A percentile compares a stretch with the other conserved stretches of the same genome.
Evolutionary conservation across 2,888 invertebrate genomes (phyloP).

Genomic region (Tetragonisca angustula): DNA sequence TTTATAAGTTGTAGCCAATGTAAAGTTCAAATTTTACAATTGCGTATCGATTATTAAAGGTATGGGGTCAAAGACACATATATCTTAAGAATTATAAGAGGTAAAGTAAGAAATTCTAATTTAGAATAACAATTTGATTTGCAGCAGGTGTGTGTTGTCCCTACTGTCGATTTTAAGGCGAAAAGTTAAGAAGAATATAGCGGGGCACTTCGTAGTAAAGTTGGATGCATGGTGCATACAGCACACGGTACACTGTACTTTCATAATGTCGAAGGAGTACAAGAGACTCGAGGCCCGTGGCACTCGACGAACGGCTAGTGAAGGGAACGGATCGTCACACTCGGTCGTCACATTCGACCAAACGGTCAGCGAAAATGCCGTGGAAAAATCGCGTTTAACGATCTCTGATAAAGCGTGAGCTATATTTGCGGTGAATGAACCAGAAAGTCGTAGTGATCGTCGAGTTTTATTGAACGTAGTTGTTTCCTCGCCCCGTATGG

Average conservation of each 20-base stretch:
- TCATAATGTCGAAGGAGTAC: slow-evolving; percentile 75
- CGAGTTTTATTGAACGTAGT: not conserved
- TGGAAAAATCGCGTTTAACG: slow-evolving; percentile 44
- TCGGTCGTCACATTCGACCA: slow-evolving; percentile 58
- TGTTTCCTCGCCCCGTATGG: not conserved
- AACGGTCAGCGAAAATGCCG: slow-evolving; percentile 64
- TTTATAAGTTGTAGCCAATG: not conserved
- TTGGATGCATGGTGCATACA: slow-evolving; percentile 52
- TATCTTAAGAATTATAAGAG: too few relatives aligned
- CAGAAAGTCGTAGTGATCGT: not conserved
- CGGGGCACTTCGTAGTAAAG: slow-evolving; percentile 34
- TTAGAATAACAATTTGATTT: not conserved
- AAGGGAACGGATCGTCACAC: slow-evolving; percentile 79
- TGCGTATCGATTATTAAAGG: too few relatives aligned
- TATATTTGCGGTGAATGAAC: not conserved
- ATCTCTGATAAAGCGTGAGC: slow-evolving; percentile 4
- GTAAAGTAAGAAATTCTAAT: not conserved
- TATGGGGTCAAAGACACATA: not conserved
- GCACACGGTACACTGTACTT: slow-evolving; percentile 70
- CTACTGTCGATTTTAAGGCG: slow-evolving; percentile 12
- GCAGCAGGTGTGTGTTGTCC: not conserved
- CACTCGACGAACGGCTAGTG: slow-evolving; percentile 80
- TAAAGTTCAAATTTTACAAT: too few relatives aligned
- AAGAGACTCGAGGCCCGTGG: slow-evolving; percentile 67
- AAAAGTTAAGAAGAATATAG: slow-evolving; percentile 33